phyloP scores from a whole-genome alignment of 2,888 invertebrate species.

The Aphrophora alni region DNA sequence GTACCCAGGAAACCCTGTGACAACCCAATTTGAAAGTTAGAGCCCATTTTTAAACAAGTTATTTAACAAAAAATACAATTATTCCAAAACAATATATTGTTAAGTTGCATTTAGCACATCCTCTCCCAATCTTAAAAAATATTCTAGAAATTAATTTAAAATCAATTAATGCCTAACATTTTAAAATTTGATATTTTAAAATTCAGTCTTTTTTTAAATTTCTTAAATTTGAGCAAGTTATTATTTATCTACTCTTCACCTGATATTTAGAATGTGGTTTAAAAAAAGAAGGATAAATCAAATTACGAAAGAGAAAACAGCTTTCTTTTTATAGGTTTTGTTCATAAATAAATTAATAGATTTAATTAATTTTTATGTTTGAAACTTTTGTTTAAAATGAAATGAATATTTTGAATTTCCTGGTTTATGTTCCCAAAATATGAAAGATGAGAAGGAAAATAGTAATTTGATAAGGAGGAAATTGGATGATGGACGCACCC shows the following conservation, averaged over 20 bases:
- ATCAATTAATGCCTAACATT: too few species aligned
- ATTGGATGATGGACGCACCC: neutral
- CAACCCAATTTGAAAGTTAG: slow-evolving; percentile 22
- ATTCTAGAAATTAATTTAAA: neutral
- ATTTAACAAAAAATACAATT: neutral
- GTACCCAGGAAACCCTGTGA: slow-evolving; percentile 60
- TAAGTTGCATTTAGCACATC: neutral
- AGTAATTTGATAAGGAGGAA: neutral
- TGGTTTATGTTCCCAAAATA: neutral
- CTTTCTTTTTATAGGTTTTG: neutral
- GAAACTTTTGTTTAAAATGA: neutral
- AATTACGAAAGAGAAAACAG: neutral
- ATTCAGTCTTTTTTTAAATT: too few species aligned
- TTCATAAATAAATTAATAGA: neutral
- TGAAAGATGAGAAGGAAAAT: neutral
- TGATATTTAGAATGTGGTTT: too few species aligned
- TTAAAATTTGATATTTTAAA: too few species aligned
- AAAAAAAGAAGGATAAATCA: too few species aligned
- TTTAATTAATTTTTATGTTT: neutral
- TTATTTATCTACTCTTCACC: too few species aligned
- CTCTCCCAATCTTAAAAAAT: neutral
- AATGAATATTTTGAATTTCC: neutral
- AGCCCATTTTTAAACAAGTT: neutral
- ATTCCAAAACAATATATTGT: neutral
- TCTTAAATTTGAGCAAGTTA: too few species aligned